phyloP scores from a whole-genome alignment of 92 coral and sea anemone genomes.

The Porites divaricata region DNA sequence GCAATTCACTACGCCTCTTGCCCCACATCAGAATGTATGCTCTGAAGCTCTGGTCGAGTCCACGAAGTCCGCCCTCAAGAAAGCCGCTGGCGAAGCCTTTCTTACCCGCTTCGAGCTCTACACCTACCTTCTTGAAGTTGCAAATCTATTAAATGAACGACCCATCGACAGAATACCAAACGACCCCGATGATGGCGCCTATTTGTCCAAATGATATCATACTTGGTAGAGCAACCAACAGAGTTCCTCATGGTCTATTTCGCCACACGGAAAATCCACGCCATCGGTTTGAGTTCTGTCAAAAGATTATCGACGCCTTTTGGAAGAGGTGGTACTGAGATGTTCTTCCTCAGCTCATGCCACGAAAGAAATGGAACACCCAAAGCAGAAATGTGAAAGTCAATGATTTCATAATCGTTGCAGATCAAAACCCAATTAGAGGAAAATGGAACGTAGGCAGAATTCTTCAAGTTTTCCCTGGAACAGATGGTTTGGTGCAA shows the following conservation, averaged over 20 bases:
- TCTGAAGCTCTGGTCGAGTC: background rate
- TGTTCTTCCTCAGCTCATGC: too few relatives aligned
- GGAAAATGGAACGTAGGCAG: too few relatives aligned
- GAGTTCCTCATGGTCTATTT: constrained; percentile 59
- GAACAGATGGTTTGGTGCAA: too few relatives aligned
- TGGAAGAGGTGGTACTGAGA: too few relatives aligned
- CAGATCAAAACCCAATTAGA: too few relatives aligned
- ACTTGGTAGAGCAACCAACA: constrained; percentile 38
- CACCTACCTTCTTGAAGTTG: constrained; percentile 32
- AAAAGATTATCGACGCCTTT: background rate
- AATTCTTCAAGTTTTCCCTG: too few relatives aligned
- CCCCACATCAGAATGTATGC: constrained; percentile 29
- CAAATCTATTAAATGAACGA: constrained; percentile 55
- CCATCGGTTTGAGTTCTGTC: constrained; percentile 46
- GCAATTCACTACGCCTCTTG: constrained; percentile 33
- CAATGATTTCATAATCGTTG: too few relatives aligned
- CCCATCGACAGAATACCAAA: constrained; percentile 46
- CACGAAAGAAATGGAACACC: too few relatives aligned
- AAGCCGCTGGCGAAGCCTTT: constrained; percentile 10
- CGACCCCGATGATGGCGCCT: constrained; percentile 53
- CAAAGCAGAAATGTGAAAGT: too few relatives aligned
- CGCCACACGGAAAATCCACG: constrained; percentile 36
- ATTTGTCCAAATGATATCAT: constrained; percentile 55
- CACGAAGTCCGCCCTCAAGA: constrained; percentile 13
- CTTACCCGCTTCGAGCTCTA: constrained; percentile 52